Conservation (phyloP, 2,797 vertebrate genomes). For the Xenops minutus region DNA sequence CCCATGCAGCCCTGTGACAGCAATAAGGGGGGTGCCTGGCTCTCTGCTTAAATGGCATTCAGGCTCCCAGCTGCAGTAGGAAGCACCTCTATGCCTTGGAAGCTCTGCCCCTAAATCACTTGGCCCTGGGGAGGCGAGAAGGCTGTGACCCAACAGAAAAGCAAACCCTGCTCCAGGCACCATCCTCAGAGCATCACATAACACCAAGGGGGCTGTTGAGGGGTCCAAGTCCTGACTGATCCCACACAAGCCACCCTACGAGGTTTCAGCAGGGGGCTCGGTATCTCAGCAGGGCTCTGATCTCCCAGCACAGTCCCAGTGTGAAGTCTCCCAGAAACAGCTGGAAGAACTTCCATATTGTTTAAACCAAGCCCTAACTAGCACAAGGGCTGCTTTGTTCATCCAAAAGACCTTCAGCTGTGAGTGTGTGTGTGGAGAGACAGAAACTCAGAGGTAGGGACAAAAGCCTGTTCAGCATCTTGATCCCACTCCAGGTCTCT, state of each 20-base stretch:
- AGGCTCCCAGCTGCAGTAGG: neutral
- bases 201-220: neutral
- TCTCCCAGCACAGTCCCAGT: neutral
- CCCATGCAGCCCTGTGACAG: neutral
- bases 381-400: constrained; percentile 31
- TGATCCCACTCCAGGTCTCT: neutral
- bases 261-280: neutral
- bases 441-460: neutral
- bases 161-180: neutral
- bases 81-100: neutral
- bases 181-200: neutral
- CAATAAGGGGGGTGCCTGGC: neutral
- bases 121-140: neutral
- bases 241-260: neutral
- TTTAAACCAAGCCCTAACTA: constrained; percentile 23
- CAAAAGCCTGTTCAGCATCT: neutral
- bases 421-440: neutral
- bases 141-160: neutral
- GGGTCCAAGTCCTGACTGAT: neutral
- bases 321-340: neutral
- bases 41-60: neutral
- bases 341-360: constrained; percentile 45
- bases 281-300: neutral
- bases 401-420: constrained; percentile 29
- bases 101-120: neutral